phyloP scores from a whole-genome alignment of 2,888 invertebrate species.

The Drosophila parthenogenetica region DNA sequence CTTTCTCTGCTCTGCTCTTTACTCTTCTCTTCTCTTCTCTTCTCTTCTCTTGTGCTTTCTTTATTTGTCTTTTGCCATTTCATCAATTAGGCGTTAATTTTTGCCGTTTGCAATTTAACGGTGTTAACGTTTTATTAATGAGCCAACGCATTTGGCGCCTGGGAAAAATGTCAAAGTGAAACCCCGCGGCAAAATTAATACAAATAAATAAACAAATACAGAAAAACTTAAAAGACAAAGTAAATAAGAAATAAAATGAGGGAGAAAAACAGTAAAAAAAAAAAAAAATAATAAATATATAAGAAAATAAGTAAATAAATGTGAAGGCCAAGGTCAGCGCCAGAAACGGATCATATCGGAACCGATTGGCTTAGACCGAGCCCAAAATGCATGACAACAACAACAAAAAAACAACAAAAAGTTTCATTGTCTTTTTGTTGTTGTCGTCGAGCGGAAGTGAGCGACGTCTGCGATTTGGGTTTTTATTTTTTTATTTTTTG shows the following conservation, averaged over 20 bases:
- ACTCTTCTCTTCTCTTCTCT: background rate
- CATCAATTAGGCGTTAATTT: constrained; percentile 80
- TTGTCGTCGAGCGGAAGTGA: constrained; percentile 60
- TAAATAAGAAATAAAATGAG: background rate
- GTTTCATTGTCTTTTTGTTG: constrained; percentile 7
- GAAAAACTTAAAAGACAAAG: background rate
- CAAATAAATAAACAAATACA: background rate
- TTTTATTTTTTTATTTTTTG: constrained; percentile 21
- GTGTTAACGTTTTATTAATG: constrained; percentile 76
- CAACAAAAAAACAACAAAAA: constrained; percentile 13
- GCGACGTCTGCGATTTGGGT: constrained; percentile 61
- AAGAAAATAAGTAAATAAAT: background rate
- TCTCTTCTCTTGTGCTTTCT: constrained; percentile 10
- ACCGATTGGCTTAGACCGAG: constrained; percentile 55
- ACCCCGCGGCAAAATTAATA: constrained; percentile 5
- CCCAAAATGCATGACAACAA: constrained; percentile 49
- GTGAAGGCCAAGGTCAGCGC: background rate
- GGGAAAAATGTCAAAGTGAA: constrained; percentile 50
- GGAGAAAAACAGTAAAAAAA: background rate
- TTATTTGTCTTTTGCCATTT: constrained; percentile 55
- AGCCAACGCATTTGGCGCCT: constrained; percentile 68
- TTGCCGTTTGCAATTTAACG: constrained; percentile 63
- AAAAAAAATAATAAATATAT: constrained; percentile 9
- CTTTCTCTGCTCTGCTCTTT: background rate
- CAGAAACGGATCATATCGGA: constrained; percentile 21